These are phyloP conservation scores for Pyrocoelia pectoralis DNA, from an alignment of 2,888 invertebrate species.

Conservation along the genomic window DNA sequence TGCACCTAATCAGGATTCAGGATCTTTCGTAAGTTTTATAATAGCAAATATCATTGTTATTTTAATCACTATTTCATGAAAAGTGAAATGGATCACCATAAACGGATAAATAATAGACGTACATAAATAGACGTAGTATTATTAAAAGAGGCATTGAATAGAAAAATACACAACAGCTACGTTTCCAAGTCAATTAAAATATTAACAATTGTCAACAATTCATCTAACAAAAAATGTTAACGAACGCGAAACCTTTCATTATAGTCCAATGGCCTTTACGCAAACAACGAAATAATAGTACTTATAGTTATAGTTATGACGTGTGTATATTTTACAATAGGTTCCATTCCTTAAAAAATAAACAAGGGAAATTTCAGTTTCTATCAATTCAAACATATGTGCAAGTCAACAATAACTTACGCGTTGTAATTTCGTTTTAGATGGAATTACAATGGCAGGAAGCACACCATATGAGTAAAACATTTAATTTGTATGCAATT, in stretches of 20 bases:
- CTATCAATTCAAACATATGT: background rate
- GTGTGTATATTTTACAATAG: background rate
- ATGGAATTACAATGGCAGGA: slow-evolving; percentile 50
- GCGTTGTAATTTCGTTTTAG: slow-evolving; percentile 43
- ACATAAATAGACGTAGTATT: too few relatives aligned
- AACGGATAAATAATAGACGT: too few relatives aligned
- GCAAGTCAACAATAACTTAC: slow-evolving; percentile 40
- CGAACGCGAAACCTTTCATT: slow-evolving; percentile 12
- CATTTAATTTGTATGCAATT: slow-evolving; percentile 56
- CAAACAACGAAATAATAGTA: slow-evolving; percentile 10
- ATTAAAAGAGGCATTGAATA: too few relatives aligned
- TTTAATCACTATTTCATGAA: too few relatives aligned
- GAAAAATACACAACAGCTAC: too few relatives aligned
- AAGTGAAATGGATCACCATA: too few relatives aligned
- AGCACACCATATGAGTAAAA: slow-evolving; percentile 54
- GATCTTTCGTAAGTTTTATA: too few relatives aligned
- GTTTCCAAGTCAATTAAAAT: too few relatives aligned
- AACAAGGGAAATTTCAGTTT: slow-evolving; percentile 12
- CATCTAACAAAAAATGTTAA: background rate
- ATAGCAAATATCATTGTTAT: too few relatives aligned
- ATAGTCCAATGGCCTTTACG: slow-evolving; percentile 22
- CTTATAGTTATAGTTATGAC: background rate
- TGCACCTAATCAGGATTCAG: too few relatives aligned
- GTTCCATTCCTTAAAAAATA: background rate
- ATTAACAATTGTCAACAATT: background rate